Base-by-base conservation (phyloP, 53 echinoderm and acorn worm species). In the Actinopyga echinites region DNA sequence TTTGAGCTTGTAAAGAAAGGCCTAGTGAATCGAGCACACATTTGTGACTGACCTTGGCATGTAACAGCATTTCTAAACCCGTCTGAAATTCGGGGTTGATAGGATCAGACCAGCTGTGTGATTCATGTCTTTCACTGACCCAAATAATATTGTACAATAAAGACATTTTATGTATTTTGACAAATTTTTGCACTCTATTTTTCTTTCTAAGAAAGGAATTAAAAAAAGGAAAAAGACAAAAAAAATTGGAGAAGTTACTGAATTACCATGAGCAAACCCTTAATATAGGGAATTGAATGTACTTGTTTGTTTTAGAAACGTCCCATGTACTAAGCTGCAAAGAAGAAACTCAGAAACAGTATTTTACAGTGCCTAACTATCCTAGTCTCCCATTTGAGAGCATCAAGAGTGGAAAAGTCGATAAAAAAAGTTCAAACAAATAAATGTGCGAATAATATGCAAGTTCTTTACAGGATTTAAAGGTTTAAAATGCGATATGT, bases 361-460 rank as follows among this genome's bases (percentile, higher is more conserved):
- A 82, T 89, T 89, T 82, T 79, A 89, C 85, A 89, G 89, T 89
- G 89, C 89, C 89, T 89, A 85, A 77, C 71, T 85, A 85, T 85
- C 80, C 77, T 85, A 82, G 85, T 89, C 89, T 89, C 89, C 89
- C 85, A 85, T 85, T 68, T 75, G 63, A 74, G 73, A 88, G 67
- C 61, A 71, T 88, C 64, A 80, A 83, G 84, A 88, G 67, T 82
- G 83, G 84, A 68, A 88, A 88, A 75, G 89, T 84, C 78, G 69
- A 88, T 82, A 84, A 78, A 69, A 78, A 84, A 83, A 64, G 42
- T 59, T 62, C 60, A 61, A 45, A 59, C 21, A 55, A 80, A 35
- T 59, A 61, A 80, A 80, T 61, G 62, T 80, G 38, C 38, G 44
- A 80, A 80, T 80, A 80, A 80, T 80, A 80, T 80, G 81, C 81